Evolutionary conservation across 1,140 invertebrate genomes (phyloP).

Genomic region (Megalopta genalis): DNA sequence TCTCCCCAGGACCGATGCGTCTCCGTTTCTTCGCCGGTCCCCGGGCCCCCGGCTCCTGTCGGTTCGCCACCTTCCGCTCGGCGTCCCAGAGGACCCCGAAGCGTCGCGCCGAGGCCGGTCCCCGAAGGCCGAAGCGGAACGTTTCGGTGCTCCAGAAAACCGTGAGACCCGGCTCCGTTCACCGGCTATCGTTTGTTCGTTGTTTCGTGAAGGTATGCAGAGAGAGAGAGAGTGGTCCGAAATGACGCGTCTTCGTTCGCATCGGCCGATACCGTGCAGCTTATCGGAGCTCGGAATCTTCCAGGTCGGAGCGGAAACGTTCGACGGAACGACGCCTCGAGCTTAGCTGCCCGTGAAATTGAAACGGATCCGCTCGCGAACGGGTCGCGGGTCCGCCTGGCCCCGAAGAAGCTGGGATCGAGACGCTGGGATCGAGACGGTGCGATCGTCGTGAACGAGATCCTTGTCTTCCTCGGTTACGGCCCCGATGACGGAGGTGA

Average conservation of each 20-base stretch:
- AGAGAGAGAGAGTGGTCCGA: too few species aligned
- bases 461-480: not conserved
- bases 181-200: conserved; percentile 12
- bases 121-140: conserved; percentile 10
- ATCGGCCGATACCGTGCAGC: not conserved
- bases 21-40: conserved; percentile 32
- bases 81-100: conserved; percentile 31
- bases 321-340: not conserved
- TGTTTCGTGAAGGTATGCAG: conserved; percentile 28
- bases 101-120: conserved; percentile 1
- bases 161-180: conserved; percentile 46
- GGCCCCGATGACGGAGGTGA: conserved; percentile 12
- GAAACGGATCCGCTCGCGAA: not conserved
- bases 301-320: not conserved
- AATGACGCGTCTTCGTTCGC: not conserved
- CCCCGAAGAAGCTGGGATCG: too few species aligned
- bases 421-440: not conserved
- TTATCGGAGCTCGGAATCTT: not conserved
- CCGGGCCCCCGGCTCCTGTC: conserved; percentile 37
- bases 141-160: conserved; percentile 53
- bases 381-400: not conserved
- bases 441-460: conserved; percentile 31
- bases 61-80: conserved; percentile 52
- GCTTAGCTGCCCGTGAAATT: not conserved
- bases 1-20: conserved; percentile 14